Evolutionary conservation across 2,797 vertebrate species (phyloP).

Genomic region (Parauchenoglanis punctatus): DNA sequence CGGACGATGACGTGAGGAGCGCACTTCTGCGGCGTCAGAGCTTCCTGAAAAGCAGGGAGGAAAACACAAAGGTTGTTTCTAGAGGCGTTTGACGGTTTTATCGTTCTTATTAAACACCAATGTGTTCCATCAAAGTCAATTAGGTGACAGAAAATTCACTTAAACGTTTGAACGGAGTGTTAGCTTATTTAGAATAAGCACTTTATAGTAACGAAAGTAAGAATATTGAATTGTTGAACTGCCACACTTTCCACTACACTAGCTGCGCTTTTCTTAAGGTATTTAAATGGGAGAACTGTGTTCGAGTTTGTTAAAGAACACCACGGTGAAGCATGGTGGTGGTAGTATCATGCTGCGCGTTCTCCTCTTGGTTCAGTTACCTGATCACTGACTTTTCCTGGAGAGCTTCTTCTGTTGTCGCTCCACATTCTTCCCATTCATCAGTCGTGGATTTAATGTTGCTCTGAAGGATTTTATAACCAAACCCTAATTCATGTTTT

Average conservation of each 20-base stretch:
- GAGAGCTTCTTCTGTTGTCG: background rate
- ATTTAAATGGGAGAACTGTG: background rate
- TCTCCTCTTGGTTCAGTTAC: background rate
- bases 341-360: background rate
- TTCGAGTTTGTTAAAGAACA: background rate
- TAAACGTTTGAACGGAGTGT: background rate
- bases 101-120: background rate
- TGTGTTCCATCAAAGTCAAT: too few species aligned
- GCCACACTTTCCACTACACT: background rate
- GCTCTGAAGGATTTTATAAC: background rate
- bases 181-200: background rate
- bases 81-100: too few species aligned
- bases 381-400: background rate
- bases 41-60: conserved; percentile 76
- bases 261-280: background rate
- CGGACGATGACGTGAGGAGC: conserved; percentile 88
- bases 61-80: background rate
- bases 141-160: too few species aligned
- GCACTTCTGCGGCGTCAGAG: conserved; percentile 87
- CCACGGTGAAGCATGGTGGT: background rate
- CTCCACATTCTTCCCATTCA: background rate
- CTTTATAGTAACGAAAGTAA: background rate
- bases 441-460: background rate
- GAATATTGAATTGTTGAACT: background rate
- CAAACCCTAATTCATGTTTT: background rate